Conservation (phyloP, 2,113 vertebrate species). For the Spea bombifrons region DNA sequence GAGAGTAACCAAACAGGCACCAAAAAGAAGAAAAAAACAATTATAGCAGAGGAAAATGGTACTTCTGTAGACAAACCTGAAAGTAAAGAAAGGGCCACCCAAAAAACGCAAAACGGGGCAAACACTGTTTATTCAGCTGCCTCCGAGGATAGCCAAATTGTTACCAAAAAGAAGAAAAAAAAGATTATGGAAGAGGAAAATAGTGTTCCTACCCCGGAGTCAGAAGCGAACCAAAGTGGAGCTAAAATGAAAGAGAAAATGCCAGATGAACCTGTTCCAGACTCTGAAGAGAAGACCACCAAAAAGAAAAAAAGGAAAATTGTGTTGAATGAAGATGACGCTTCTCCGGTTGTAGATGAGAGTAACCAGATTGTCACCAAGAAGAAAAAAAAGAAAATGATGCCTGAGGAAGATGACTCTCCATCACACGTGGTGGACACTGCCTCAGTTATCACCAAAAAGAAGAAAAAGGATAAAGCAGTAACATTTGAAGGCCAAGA, state of each 20-base stretch:
- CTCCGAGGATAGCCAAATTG: too few species aligned
- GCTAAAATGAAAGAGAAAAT: constrained; percentile 22
- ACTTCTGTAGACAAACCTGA: too few species aligned
- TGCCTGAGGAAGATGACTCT: neutral
- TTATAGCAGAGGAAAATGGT: too few species aligned
- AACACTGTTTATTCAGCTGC: too few species aligned
- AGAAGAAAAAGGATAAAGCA: constrained; percentile 5
- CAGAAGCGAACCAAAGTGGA: neutral
- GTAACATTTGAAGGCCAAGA: too few species aligned
- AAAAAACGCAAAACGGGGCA: too few species aligned
- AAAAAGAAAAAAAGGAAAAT: neutral
- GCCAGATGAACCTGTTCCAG: neutral
- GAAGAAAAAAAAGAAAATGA: constrained; percentile 38
- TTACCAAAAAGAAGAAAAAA: too few species aligned
- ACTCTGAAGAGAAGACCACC: neutral
- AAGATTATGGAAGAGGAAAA: neutral
- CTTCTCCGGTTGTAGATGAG: neutral
- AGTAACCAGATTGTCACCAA: constrained; percentile 15
- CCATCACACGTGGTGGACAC: neutral
- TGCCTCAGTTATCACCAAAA: neutral
- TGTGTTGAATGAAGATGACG: neutral
- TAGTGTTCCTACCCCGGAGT: too few species aligned
- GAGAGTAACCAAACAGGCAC: too few species aligned
- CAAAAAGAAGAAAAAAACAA: too few species aligned
- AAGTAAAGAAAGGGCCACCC: too few species aligned